These are phyloP conservation scores for Vollenhovia emeryi DNA, from an alignment of 1,140 invertebrate genomes.

Conservation along the genomic window DNA sequence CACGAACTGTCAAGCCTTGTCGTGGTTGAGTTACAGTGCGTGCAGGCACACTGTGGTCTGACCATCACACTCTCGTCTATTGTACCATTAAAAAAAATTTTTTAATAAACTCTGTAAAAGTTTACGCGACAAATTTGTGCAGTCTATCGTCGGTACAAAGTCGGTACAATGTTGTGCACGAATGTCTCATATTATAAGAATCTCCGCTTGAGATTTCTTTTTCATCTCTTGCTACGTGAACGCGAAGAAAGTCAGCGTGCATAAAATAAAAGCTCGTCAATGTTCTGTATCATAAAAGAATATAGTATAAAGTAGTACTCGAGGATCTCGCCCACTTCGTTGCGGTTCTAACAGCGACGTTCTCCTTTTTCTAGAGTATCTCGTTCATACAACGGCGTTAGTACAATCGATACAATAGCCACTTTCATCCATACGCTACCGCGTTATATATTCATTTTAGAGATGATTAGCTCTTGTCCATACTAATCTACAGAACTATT, in stretches of 20 bases:
- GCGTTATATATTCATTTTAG: slow-evolving; percentile 55
- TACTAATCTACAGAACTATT: slow-evolving; percentile 22
- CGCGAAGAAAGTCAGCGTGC: neutral
- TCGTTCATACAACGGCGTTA: slow-evolving; percentile 48
- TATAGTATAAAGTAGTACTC: slow-evolving; percentile 5
- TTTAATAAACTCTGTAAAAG: neutral
- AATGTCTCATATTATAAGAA: neutral
- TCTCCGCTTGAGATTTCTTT: neutral
- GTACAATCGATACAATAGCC: slow-evolving; percentile 63
- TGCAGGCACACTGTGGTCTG: too few species aligned
- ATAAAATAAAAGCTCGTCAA: slow-evolving; percentile 12
- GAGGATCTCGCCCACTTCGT: neutral
- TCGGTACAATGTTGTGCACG: neutral
- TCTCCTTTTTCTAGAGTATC: slow-evolving; percentile 61
- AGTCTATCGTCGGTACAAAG: neutral
- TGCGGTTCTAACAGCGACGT: slow-evolving; percentile 52
- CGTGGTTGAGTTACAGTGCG: too few species aligned
- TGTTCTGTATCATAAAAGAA: neutral
- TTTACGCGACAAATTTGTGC: neutral
- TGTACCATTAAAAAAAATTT: neutral
- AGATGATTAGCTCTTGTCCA: slow-evolving; percentile 50
- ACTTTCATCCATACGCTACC: slow-evolving; percentile 16
- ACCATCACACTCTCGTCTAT: slow-evolving; percentile 18
- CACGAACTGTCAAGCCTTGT: too few species aligned
- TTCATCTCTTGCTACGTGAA: neutral